Evolutionary conservation across 1,140 invertebrate species (phyloP).

Genomic region (Lycorma delicatula): DNA sequence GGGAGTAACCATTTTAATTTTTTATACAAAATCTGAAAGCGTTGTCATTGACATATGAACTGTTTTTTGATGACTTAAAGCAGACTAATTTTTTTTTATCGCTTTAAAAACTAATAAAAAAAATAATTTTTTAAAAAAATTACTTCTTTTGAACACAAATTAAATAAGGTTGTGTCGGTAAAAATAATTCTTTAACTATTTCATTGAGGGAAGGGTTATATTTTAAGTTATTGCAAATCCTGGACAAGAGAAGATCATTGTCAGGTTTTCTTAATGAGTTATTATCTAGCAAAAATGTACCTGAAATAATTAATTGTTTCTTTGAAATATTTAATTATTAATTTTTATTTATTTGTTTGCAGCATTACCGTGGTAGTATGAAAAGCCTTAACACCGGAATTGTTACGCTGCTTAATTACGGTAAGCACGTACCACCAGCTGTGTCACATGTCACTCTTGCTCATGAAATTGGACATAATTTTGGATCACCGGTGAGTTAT

Average conservation of each 20-base stretch:
- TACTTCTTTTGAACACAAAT: too few relatives aligned
- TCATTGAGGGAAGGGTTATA: too few relatives aligned
- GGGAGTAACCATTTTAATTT: too few relatives aligned
- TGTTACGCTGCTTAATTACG: constrained; percentile 95
- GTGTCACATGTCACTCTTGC: constrained; percentile 98
- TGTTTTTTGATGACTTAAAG: too few relatives aligned
- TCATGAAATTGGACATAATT: constrained; percentile 99
- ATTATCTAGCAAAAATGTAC: not conserved
- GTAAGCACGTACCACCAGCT: constrained; percentile 94
- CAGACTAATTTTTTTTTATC: too few relatives aligned
- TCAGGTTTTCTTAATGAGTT: not conserved
- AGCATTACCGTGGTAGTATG: constrained; percentile 89
- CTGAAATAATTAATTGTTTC: not conserved
- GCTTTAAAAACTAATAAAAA: too few relatives aligned
- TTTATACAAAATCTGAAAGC: too few relatives aligned
- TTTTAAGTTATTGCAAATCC: not conserved
- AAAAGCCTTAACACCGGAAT: constrained; percentile 98
- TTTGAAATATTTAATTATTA: too few relatives aligned
- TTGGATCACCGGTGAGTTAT: constrained; percentile 85
- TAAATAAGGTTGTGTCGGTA: too few relatives aligned
- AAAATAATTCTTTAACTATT: too few relatives aligned
- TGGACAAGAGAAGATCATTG: not conserved
- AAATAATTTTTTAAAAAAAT: too few relatives aligned
- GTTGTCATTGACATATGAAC: too few relatives aligned
- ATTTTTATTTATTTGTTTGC: constrained; percentile 44